Evolutionary conservation across 2,113 vertebrate species (phyloP).

Genomic region (Ciconia maguari): DNA sequence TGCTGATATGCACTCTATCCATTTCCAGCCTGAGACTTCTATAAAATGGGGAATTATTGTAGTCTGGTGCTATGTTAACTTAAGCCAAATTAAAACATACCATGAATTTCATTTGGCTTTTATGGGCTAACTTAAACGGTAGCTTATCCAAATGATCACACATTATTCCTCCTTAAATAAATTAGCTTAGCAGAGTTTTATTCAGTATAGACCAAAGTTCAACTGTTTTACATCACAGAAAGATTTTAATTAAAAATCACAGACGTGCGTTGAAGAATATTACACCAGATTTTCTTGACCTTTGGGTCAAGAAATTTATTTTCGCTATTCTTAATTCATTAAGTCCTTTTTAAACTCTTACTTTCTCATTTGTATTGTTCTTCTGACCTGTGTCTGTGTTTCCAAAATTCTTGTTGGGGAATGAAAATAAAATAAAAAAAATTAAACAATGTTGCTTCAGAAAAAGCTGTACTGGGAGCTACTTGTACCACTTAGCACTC

Average conservation of each 20-base stretch:
- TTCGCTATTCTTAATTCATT: not conserved
- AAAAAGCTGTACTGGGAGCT: not conserved
- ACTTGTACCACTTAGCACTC: not conserved
- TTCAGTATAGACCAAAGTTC: not conserved
- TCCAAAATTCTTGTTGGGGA: not conserved
- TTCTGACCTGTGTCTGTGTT: not conserved
- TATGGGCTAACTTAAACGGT: not conserved
- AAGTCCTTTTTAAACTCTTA: not conserved
- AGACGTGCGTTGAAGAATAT: not conserved
- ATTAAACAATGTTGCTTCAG: not conserved
- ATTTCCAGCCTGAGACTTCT: not conserved
- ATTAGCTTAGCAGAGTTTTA: not conserved
- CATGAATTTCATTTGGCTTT: not conserved
- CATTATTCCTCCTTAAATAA: not conserved
- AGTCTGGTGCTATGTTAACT: not conserved
- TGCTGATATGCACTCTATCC: not conserved
- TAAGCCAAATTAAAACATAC: not conserved
- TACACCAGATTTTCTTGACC: not conserved
- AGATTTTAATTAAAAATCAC: constrained; percentile 38
- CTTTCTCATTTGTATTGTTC: not conserved
- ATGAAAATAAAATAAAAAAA: not conserved
- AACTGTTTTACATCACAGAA: not conserved
- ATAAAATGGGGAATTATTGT: not conserved
- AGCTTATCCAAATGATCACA: not conserved
- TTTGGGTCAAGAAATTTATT: not conserved